These are phyloP conservation scores for Odontamblyopus lacepedii DNA, from an alignment of 2,797 vertebrate genomes.

Conservation along the genomic window DNA sequence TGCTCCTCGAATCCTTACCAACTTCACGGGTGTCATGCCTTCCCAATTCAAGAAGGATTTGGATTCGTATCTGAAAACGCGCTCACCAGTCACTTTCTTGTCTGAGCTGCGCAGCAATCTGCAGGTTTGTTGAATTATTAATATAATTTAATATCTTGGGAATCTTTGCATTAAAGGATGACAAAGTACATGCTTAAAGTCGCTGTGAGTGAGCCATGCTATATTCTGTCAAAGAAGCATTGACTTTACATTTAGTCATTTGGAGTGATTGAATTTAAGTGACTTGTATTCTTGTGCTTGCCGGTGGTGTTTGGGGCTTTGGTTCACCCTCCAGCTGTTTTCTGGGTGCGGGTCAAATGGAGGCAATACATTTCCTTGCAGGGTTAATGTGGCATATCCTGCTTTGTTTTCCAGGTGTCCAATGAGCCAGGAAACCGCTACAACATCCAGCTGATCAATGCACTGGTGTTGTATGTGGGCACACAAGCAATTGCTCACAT, in stretches of 20 bases:
- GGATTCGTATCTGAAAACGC: conserved; percentile 98
- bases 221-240: too few species aligned
- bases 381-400: too few species aligned
- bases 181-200: too few species aligned
- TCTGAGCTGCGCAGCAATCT: conserved; percentile 97
- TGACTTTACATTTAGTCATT: too few species aligned
- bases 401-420: conserved; percentile 75
- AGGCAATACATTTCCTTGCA: neutral
- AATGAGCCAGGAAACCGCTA: conserved; percentile 98
- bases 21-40: conserved; percentile 98
- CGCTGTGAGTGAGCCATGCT: too few species aligned
- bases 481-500: conserved; percentile 99
- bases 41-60: conserved; percentile 99
- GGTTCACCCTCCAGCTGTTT: too few species aligned
- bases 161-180: too few species aligned
- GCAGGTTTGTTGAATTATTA: conserved; percentile 77
- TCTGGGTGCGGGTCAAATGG: too few species aligned
- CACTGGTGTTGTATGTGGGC: conserved; percentile 96
- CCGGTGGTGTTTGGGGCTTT: too few species aligned
- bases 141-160: too few species aligned
- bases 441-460: conserved; percentile 99
- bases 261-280: too few species aligned
- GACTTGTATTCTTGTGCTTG: too few species aligned
- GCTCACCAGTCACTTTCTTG: conserved; percentile 96
- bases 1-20: conserved; percentile 96